Evolutionary conservation across 2,113 vertebrate genomes (phyloP).

Genomic region (Calyptomena viridis): DNA sequence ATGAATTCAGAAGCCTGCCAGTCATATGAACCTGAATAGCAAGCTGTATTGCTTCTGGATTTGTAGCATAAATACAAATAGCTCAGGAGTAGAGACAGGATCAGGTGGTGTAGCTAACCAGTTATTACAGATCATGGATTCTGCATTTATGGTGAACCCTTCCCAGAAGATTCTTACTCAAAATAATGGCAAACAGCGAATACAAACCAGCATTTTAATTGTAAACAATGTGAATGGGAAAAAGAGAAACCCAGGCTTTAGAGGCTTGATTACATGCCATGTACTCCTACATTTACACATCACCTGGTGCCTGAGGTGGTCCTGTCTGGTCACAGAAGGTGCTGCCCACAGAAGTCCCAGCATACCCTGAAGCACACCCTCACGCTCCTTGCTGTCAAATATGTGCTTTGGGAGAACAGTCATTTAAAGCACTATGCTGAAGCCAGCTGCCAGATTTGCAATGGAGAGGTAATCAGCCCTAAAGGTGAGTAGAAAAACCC

Average conservation of each 20-base stretch:
- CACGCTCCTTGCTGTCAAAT: no score
- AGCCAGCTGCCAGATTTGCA: not conserved
- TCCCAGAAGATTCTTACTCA: not conserved
- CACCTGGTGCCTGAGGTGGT: not conserved
- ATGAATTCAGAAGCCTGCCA: not conserved
- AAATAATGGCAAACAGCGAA: not conserved
- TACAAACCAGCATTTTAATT: not conserved
- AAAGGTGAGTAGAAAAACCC: not conserved
- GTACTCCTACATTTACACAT: not conserved
- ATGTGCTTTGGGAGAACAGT: not conserved
- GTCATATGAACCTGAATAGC: not conserved
- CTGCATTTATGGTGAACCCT: not conserved
- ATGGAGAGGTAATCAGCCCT: not conserved
- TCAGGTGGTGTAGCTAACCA: not conserved
- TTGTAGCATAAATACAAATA: not conserved
- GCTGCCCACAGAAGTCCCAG: not conserved
- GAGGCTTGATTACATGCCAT: not conserved
- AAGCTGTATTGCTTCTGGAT: not conserved
- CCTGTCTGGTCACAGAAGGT: accelerated
- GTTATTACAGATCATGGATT: accelerated
- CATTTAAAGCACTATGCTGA: not conserved
- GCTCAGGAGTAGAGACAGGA: not conserved
- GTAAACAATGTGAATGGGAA: not conserved
- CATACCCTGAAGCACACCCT: accelerated
- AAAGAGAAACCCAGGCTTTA: not conserved